Evolutionary conservation across 2,888 invertebrate species (phyloP).

Genomic region (Leucozona laternaria): DNA sequence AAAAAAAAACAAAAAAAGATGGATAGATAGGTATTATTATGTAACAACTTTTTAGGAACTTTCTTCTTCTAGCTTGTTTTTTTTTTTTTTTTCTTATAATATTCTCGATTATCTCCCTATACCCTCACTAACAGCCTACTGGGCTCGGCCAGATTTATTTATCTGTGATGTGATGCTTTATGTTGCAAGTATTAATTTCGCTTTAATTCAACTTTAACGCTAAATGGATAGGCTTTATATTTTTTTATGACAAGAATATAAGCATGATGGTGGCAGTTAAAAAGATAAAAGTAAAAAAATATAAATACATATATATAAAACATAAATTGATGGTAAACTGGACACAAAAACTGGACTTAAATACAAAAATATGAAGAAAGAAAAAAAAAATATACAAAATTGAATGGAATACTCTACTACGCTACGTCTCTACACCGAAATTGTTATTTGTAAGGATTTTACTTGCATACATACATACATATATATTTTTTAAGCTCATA

Average conservation of each 20-base stretch:
- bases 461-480: neutral
- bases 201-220: conserved; percentile 37
- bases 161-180: conserved; percentile 24
- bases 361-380: neutral
- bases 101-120: neutral
- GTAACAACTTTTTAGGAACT: conserved; percentile 8
- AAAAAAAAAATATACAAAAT: neutral
- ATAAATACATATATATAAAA: neutral
- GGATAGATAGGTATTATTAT: conserved; percentile 31
- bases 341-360: conserved; percentile 12
- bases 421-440: too few species aligned
- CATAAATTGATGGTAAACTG: conserved; percentile 31
- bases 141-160: conserved; percentile 18
- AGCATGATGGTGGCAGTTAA: conserved; percentile 12
- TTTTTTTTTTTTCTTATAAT: neutral
- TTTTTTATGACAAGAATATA: conserved; percentile 28
- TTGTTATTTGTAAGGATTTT: neutral
- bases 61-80: neutral
- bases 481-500: neutral
- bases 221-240: conserved; percentile 35
- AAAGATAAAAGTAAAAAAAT: conserved; percentile 10
- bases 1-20: too few species aligned
- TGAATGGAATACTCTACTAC: neutral
- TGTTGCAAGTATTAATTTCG: conserved; percentile 35
- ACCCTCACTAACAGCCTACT: neutral